Evolutionary conservation across 1,140 invertebrate species (phyloP).

Genomic region (Pteromalus puparum): DNA sequence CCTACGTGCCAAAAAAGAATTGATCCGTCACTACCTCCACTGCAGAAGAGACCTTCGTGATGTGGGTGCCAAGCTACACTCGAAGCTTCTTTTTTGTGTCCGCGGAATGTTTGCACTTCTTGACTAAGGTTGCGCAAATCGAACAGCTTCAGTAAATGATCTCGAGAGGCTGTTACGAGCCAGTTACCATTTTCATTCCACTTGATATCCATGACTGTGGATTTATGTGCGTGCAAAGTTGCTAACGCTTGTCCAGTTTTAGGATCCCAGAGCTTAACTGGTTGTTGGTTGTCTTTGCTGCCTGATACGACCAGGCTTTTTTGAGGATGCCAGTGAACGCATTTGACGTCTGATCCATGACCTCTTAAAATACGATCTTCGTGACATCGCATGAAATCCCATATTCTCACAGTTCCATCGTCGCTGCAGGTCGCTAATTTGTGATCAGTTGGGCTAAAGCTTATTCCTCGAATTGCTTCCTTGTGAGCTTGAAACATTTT

Average conservation of each 20-base stretch:
- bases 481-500: conserved; percentile 99
- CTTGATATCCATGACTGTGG: conserved; percentile 98
- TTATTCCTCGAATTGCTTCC: conserved; percentile 98
- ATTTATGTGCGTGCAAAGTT: conserved; percentile 98
- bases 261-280: conserved; percentile 99
- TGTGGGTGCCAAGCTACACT: conserved; percentile 98
- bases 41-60: conserved; percentile 96
- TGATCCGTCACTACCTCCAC: conserved; percentile 97
- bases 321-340: conserved; percentile 99
- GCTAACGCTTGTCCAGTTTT: conserved; percentile 92
- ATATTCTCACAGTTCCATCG: conserved; percentile 98
- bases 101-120: conserved; percentile 97
- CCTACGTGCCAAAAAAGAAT: conserved; percentile 99
- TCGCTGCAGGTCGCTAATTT: conserved; percentile 99
- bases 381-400: conserved; percentile 98
- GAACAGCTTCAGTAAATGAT: conserved; percentile 98
- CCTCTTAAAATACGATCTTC: conserved; percentile 97
- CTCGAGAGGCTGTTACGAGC: conserved; percentile 98
- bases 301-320: conserved; percentile 98
- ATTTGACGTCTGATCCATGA: conserved; percentile 99
- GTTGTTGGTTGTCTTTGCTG: conserved; percentile 99
- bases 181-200: conserved; percentile 99
- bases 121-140: conserved; percentile 96
- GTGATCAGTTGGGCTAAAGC: conserved; percentile 98
- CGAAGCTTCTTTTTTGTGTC: conserved; percentile 98